Percentiles rank a stretch among this genome's conserved stretches.
These are phyloP conservation scores for Villa cingulata DNA, from an alignment of 2,888 invertebrate species.

Conservation along the genomic window DNA sequence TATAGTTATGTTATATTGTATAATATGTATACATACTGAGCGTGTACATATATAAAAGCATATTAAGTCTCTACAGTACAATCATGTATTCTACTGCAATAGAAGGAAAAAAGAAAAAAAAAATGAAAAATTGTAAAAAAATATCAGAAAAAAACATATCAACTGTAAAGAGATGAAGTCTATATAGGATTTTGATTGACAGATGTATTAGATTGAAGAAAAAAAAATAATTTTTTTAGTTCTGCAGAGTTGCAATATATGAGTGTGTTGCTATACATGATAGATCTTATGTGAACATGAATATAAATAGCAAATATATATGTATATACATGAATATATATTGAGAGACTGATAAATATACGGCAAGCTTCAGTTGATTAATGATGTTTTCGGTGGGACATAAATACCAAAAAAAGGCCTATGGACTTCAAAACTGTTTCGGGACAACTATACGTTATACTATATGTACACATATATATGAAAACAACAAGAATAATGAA, in stretches of 20 bases:
- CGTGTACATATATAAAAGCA: too few relatives aligned
- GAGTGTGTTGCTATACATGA: background rate
- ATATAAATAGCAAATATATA: background rate
- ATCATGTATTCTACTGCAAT: too few relatives aligned
- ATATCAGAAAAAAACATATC: background rate
- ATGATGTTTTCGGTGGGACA: constrained; percentile 32
- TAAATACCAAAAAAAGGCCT: constrained; percentile 19
- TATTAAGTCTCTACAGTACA: background rate
- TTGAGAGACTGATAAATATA: constrained; percentile 4
- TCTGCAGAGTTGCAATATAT: constrained; percentile 9
- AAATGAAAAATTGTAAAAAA: background rate
- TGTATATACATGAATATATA: background rate
- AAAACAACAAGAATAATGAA: constrained; percentile 5
- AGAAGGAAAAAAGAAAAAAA: background rate
- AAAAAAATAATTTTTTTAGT: constrained; percentile 10
- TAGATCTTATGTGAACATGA: too few relatives aligned
- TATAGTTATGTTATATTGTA: too few relatives aligned
- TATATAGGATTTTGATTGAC: constrained; percentile 15
- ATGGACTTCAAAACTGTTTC: constrained; percentile 12
- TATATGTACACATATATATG: too few relatives aligned
- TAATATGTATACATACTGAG: too few relatives aligned
- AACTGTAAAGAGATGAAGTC: constrained; percentile 13
- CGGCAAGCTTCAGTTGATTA: constrained; percentile 25
- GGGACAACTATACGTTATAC: background rate
- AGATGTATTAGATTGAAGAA: constrained; percentile 16